Evolutionary conservation across 1,140 invertebrate genomes (phyloP).

Genomic region (Platorchestia sp.): DNA sequence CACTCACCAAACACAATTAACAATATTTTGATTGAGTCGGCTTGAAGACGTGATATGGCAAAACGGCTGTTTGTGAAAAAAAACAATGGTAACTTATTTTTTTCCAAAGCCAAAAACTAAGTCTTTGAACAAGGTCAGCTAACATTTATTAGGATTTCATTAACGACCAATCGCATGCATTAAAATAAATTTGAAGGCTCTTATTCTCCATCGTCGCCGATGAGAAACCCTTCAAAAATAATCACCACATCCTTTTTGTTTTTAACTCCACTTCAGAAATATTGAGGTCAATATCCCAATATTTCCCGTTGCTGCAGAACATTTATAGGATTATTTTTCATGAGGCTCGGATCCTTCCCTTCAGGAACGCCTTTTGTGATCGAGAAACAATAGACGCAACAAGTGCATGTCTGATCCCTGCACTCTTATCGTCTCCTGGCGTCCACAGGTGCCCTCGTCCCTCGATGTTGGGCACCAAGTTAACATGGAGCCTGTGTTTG

Average conservation of each 20-base stretch:
- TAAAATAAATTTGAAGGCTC: no score
- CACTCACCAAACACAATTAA: no score
- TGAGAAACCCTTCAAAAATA: no score
- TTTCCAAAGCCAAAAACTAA: no score
- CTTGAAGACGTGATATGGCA: no score
- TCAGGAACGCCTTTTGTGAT: not conserved
- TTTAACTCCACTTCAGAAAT: not conserved
- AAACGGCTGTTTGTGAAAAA: no score
- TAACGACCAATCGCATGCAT: no score
- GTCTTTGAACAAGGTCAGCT: no score
- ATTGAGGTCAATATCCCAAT: not conserved
- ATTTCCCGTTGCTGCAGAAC: not conserved
- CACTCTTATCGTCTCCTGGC: not conserved
- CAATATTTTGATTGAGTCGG: no score
- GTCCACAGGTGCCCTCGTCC: not conserved
- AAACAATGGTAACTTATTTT: no score
- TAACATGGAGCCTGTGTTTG: not conserved
- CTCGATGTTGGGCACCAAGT: not conserved
- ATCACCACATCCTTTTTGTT: not conserved
- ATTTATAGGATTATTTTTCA: not conserved
- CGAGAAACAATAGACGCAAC: conserved; percentile 6
- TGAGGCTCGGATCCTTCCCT: not conserved
- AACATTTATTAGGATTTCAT: no score
- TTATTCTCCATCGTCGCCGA: no score
- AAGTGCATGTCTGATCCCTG: not conserved